Conservation (phyloP, 2,113 vertebrate genomes). For the Rutilus rutilus region DNA sequence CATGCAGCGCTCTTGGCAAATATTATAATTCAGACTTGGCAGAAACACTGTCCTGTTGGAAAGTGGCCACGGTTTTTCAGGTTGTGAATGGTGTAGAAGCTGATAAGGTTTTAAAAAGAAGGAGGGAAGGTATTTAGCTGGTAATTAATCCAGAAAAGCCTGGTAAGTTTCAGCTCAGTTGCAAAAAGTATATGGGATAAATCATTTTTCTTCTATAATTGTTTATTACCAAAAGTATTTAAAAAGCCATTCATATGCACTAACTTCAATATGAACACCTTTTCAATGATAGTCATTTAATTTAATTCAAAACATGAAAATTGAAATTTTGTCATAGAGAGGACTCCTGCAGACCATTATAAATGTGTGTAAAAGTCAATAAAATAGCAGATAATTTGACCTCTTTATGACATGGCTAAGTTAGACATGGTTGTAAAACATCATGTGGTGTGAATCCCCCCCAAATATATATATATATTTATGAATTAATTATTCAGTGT, state of each 20-base stretch:
- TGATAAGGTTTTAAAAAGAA: constrained; percentile 35
- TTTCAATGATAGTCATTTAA: neutral
- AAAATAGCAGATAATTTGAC: neutral
- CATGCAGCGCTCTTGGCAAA: constrained; percentile 8
- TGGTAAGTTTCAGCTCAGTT: constrained; percentile 13
- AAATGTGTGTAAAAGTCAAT: neutral
- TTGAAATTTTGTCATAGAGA: neutral
- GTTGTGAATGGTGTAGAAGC: constrained; percentile 19
- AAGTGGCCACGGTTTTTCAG: constrained; percentile 38
- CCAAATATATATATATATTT: too few species aligned
- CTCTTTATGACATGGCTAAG: neutral
- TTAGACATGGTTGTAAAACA: neutral
- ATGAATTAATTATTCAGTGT: too few species aligned
- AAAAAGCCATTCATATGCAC: neutral
- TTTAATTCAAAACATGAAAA: neutral
- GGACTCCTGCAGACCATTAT: neutral
- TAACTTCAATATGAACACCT: neutral
- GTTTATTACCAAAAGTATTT: neutral
- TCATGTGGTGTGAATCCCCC: too few species aligned
- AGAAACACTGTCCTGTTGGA: constrained; percentile 26
- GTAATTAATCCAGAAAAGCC: constrained; percentile 23
- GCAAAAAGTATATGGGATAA: neutral
- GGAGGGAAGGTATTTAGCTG: neutral
- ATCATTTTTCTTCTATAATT: neutral
- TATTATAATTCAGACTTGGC: constrained; percentile 43